Evolutionary conservation across 2,797 vertebrate genomes (phyloP).

Genomic region (Hephaestus fuliginosus): DNA sequence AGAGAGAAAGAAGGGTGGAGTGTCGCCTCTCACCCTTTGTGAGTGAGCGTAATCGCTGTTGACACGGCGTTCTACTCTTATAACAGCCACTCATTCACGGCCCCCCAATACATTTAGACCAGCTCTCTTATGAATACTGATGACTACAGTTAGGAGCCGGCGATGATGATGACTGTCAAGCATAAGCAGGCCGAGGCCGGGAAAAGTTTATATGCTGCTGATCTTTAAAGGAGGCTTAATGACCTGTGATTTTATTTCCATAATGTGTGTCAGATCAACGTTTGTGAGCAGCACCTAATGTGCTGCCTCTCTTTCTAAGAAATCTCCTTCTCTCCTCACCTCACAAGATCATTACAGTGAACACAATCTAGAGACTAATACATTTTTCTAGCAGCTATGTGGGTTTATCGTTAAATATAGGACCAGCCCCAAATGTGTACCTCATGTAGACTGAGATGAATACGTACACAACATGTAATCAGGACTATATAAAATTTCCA

Average conservation of each 20-base stretch:
- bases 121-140: conserved; percentile 69
- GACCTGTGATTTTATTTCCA: conserved; percentile 59
- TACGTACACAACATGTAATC: not conserved
- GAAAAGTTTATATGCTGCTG: conserved; percentile 50
- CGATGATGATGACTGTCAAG: conserved; percentile 56
- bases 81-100: conserved; percentile 74
- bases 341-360: not conserved
- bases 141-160: conserved; percentile 54
- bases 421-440: not conserved
- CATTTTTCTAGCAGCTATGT: not conserved
- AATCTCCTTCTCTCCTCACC: not conserved
- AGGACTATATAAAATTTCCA: not conserved
- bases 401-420: not conserved
- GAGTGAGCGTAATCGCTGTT: conserved; percentile 77
- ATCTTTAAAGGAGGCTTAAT: conserved; percentile 58
- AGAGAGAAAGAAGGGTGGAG: conserved; percentile 27
- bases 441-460: not conserved
- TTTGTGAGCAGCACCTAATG: conserved; percentile 34
- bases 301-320: not conserved
- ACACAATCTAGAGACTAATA: not conserved
- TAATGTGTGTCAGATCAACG: conserved; percentile 44
- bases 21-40: conserved; percentile 51
- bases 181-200: conserved; percentile 36
- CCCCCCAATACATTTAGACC: conserved; percentile 67
- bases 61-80: conserved; percentile 70